Percentiles rank a stretch among this genome's conserved stretches.
Conservation (phyloP, 2,888 invertebrate genomes). For the Pammene fasciana region DNA sequence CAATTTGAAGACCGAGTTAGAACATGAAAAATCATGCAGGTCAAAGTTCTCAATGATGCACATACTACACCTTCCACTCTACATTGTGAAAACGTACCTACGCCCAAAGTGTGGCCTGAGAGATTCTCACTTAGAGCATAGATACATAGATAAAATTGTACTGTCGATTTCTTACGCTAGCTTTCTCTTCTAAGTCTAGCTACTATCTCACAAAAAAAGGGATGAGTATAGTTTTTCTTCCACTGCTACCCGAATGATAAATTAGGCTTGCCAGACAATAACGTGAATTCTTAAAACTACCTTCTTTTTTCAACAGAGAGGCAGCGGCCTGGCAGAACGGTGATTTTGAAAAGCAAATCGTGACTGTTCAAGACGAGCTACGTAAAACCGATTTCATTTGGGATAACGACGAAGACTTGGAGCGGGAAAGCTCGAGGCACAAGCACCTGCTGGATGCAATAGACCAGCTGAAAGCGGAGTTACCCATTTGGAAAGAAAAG, state of each 20-base stretch:
- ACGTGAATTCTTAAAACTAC: neutral
- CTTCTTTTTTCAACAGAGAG: constrained; percentile 58
- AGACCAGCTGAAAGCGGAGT: constrained; percentile 65
- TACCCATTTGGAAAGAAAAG: constrained; percentile 73
- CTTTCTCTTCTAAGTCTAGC: too few species aligned
- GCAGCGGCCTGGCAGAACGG: constrained; percentile 77
- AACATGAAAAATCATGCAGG: constrained; percentile 78
- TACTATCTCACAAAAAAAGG: too few species aligned
- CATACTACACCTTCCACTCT: neutral
- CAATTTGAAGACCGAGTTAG: constrained; percentile 72
- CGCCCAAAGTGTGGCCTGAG: too few species aligned
- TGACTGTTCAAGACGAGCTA: constrained; percentile 73
- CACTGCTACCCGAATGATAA: too few species aligned
- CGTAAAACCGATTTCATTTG: constrained; percentile 71
- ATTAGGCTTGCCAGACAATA: too few species aligned
- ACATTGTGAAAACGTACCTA: neutral
- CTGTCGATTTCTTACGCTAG: too few species aligned
- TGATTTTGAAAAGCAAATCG: constrained; percentile 76
- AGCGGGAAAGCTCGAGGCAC: constrained; percentile 68
- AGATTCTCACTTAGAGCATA: too few species aligned
- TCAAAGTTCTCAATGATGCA: constrained; percentile 45
- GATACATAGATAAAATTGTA: too few species aligned
- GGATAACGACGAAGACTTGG: constrained; percentile 72
- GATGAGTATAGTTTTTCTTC: too few species aligned
- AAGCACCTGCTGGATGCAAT: constrained; percentile 71